phyloP scores from a whole-genome alignment of 2,888 invertebrate species.

The Exephanes ischioxanthus region DNA sequence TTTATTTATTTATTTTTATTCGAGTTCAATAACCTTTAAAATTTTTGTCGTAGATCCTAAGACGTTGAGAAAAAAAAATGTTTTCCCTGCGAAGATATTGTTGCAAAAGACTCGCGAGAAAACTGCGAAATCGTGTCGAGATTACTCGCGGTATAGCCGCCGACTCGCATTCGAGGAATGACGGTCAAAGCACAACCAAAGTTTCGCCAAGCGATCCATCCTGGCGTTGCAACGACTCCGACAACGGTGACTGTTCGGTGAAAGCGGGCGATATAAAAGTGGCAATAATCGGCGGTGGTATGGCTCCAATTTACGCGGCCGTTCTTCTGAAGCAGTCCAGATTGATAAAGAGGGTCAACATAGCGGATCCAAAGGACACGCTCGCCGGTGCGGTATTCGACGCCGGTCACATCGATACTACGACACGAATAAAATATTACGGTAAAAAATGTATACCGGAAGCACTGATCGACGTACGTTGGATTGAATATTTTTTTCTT shows the following conservation, averaged over 20 bases:
- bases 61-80: constrained; percentile 32
- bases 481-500: background rate
- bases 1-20: constrained; percentile 9
- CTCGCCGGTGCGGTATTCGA: constrained; percentile 73
- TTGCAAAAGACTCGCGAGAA: background rate
- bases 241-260: background rate
- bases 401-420: constrained; percentile 77
- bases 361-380: constrained; percentile 75
- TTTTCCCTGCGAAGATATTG: constrained; percentile 41
- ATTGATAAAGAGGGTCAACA: constrained; percentile 74
- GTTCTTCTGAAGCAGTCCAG: constrained; percentile 80
- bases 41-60: constrained; percentile 21
- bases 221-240: background rate
- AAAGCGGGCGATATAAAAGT: constrained; percentile 69
- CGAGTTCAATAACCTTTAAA: constrained; percentile 41
- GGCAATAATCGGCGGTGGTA: constrained; percentile 80
- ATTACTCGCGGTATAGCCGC: constrained; percentile 3
- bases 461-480: constrained; percentile 73
- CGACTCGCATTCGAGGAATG: constrained; percentile 2
- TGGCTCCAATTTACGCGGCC: constrained; percentile 74
- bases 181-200: constrained; percentile 2
- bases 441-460: constrained; percentile 71
- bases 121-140: background rate
- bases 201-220: background rate
- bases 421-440: constrained; percentile 75